phyloP scores from a whole-genome alignment of 2,888 invertebrate species.

The Vannuccia rotundouncinata region DNA sequence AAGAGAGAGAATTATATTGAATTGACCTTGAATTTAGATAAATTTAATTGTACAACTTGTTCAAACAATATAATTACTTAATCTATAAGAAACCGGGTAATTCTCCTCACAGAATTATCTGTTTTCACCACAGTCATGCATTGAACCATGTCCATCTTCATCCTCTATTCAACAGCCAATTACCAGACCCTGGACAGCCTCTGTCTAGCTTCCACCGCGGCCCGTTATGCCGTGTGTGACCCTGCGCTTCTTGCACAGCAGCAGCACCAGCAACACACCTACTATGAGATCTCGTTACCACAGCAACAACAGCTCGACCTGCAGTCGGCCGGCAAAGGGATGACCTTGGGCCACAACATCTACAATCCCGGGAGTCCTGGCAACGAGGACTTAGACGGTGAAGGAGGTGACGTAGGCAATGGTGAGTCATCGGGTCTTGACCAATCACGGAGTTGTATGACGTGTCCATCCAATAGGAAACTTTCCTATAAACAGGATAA shows the following conservation, averaged over 20 bases:
- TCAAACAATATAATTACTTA: no score
- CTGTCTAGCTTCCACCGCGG: not conserved
- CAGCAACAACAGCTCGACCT: not conserved
- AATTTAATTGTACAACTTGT: no score
- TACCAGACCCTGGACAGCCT: not conserved
- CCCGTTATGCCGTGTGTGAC: not conserved
- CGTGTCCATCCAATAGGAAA: not conserved
- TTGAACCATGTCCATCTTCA: not conserved
- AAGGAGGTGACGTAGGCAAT: not conserved
- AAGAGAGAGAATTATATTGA: no score
- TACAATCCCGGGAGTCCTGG: not conserved
- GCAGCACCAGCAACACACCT: not conserved
- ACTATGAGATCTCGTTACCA: not conserved
- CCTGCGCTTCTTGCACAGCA: not conserved
- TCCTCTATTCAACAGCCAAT: not conserved
- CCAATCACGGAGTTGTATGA: no score
- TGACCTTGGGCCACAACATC: not conserved
- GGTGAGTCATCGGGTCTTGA: no score
- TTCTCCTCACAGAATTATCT: no score
- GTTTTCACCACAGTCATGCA: no score
- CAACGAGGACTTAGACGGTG: not conserved
- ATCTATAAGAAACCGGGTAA: no score
- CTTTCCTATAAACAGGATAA: not conserved
- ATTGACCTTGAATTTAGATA: no score
- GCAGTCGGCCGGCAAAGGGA: not conserved